Evolutionary conservation across 2,888 invertebrate species (phyloP), one percentile per base, ranked within the genome.

Genomic region (Sinohyriopsis cumingii): DNA sequence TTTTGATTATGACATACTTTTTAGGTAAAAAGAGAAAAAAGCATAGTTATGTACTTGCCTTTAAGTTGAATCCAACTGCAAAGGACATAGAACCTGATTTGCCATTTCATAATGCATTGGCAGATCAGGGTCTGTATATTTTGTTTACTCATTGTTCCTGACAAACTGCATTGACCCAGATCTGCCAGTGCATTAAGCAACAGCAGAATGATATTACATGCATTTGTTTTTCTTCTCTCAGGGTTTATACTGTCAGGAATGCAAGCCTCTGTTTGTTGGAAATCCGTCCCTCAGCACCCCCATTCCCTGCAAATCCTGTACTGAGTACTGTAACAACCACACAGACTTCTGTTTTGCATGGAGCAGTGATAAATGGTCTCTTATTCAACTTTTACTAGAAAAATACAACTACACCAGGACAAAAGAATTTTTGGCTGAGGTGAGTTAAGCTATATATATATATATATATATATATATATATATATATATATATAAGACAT

Each of bases 201-300:
- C 33, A 33, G 7, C 7, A 33, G 33, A 33, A 33, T 33, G 25
- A 60, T n/a, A 15, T 60, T 33, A 33, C 25, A 12, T 24, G 15
- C 33, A 12, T 9, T n/a, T 73, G 63, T 22, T 62, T n/a, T 62
- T 72, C 74, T 55, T 67, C 67, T 86, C 88, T 18, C 87, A 94
- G 93, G 97, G 97, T 7, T 92, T 92, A n/a, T 95, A 95, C 89
- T 98, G 98, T 87, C 95, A 96, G 86, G 94, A 95, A 88, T 98
- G 98, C 89, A 93, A 95, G 87, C 95, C 95, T 0, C 92, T 96
- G 69, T 98, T 94, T 91, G 98, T 98, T 45, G 97, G 98, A 18
- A 95, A 97, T 90, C 97, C 98, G 0, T 91, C 92, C 18, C 93
- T 60, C 53, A 66, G 63, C 25, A 65, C 94, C 54, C 94, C 95